Base-by-base conservation (phyloP, 64 coral and sea anemone genomes). In the Pocillopora verrucosa region DNA sequence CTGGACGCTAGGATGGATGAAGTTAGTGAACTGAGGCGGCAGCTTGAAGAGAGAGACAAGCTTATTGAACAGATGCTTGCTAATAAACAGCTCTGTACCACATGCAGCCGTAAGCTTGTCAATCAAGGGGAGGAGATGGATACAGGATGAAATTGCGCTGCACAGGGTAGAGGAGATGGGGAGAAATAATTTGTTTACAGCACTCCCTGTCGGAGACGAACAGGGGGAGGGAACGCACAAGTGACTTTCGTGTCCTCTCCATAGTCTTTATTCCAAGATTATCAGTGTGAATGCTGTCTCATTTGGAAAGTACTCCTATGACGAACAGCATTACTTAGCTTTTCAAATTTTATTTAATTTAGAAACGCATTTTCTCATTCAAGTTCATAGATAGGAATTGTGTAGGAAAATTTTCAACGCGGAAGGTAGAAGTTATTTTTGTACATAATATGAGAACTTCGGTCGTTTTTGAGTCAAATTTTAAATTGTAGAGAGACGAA, bases 41-140 rank as follows among this genome's bases (percentile, higher is more conserved):
- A 96, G 34, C 86, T 96, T 24, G 77, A 77, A 51, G 88, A 96
- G 16, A 73, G 82, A 73, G 84, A 96, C 74, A 88, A 90, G 5
- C 22, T 90, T 19, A 81, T 96, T 22, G 87, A 65, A 68, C 75
- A 88, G 19, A 62, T 96, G 15, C 77, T 88, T 13, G 65, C 80
- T 41, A 90, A 85, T 13, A 87, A 77, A 86, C 41, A 51, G 41
- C 64, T 88, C 34, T 96, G 95, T 61, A 75, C 62, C 25, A 24
- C 64, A 15, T 96, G 95, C 36, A 80, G 65, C 36, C 77, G 58
- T 1, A 86, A 88, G 17, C 64, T 72, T 72, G 64, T 57, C 65
- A 85, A 58, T 85, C 82, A 85, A 85, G 82, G 70, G 20, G 82
- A 85, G 41, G 65, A 85, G 56, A 85, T 85, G 82, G 82, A 85